phyloP scores from a whole-genome alignment of 2,888 invertebrate species.

The Bombylius major region DNA sequence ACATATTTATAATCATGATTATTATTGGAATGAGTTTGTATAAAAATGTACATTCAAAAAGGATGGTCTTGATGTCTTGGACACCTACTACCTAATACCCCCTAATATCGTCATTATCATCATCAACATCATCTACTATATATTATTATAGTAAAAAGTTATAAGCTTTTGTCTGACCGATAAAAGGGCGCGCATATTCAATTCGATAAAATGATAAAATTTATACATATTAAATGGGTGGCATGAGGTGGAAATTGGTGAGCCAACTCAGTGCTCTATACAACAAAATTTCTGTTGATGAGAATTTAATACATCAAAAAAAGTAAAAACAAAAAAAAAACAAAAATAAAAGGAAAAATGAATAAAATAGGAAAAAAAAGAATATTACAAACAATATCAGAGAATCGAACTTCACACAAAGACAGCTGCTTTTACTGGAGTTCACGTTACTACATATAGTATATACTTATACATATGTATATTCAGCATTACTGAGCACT shows the following conservation, averaged over 20 bases:
- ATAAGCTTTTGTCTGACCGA: constrained; percentile 1
- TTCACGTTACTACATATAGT: too few relatives aligned
- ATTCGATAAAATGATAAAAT: background rate
- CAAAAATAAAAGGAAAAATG: too few relatives aligned
- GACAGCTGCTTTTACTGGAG: too few relatives aligned
- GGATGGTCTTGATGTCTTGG: background rate
- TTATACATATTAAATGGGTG: background rate
- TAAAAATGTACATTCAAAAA: background rate
- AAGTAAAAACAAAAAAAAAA: too few relatives aligned
- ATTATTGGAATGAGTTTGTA: too few relatives aligned
- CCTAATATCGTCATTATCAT: too few relatives aligned
- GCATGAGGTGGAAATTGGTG: background rate
- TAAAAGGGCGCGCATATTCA: constrained; percentile 9
- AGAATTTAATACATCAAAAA: background rate
- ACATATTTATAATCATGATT: too few relatives aligned
- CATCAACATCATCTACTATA: too few relatives aligned
- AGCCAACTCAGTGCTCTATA: background rate
- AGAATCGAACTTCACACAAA: too few relatives aligned
- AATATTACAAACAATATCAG: background rate
- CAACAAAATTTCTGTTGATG: background rate
- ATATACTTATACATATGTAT: too few relatives aligned
- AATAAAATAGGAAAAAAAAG: background rate
- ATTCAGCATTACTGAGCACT: too few relatives aligned
- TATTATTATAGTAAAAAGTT: background rate
- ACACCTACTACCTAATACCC: background rate